A percentile compares a stretch with the other conserved stretches of the same genome.
Conservation (phyloP, 2,888 invertebrate genomes). For the Didymodactylos carnosus region DNA sequence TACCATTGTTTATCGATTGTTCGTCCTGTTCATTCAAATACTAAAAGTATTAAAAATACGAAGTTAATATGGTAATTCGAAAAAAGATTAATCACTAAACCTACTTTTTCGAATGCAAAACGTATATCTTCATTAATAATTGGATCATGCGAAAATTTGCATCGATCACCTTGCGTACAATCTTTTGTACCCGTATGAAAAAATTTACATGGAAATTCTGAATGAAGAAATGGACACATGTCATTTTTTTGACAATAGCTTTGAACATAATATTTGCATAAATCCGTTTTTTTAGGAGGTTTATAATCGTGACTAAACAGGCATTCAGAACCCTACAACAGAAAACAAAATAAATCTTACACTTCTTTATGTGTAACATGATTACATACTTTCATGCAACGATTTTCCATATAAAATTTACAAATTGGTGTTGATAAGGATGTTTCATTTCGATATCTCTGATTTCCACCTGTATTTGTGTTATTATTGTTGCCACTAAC, state of each 20-base stretch:
- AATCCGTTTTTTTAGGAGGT: slow-evolving; percentile 65
- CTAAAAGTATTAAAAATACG: background rate
- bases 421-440: background rate
- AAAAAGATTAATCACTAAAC: background rate
- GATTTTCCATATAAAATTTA: background rate
- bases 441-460: background rate
- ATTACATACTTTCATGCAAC: background rate
- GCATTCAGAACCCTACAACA: slow-evolving; percentile 49
- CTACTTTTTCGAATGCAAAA: slow-evolving; percentile 5
- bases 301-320: slow-evolving; percentile 62
- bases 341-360: background rate
- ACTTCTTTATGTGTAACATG: background rate
- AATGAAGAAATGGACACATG: slow-evolving; percentile 80
- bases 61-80: too few relatives aligned
- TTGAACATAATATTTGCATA: slow-evolving; percentile 74
- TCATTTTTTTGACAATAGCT: slow-evolving; percentile 76
- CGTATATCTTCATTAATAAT: slow-evolving; percentile 44
- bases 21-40: background rate
- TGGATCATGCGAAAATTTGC: slow-evolving; percentile 78
- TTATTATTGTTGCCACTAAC: background rate
- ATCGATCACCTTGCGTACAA: slow-evolving; percentile 49
- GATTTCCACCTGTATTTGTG: background rate
- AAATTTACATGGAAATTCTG: slow-evolving; percentile 85
- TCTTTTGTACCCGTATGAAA: slow-evolving; percentile 71
- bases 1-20: background rate